These are phyloP conservation scores for Calvadosia cruxmelitensis DNA, from an alignment of 30 jellyfish, hydroid and myxozoan species.

Conservation along the genomic window DNA sequence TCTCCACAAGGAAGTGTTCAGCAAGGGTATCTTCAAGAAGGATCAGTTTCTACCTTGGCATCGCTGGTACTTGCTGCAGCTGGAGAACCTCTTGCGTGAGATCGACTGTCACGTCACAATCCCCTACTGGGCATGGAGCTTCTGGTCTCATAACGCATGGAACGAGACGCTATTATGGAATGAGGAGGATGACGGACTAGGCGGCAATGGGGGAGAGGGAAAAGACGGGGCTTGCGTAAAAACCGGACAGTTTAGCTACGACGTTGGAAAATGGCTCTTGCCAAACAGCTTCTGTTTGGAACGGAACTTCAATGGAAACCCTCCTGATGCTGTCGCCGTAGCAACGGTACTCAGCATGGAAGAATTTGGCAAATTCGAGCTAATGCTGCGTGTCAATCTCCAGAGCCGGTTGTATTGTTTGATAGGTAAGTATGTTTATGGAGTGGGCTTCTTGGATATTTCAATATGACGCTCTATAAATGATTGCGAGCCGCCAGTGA, in stretches of 20 bases:
- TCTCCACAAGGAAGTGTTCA: conserved; percentile 31
- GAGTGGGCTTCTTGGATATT: too few species aligned
- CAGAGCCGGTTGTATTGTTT: conserved; percentile 58
- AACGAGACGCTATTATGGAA: not conserved
- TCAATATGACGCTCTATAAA: too few species aligned
- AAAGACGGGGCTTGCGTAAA: conserved; percentile 61
- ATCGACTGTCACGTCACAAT: conserved; percentile 72
- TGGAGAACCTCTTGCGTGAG: conserved; percentile 59
- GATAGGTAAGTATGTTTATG: conserved; percentile 35
- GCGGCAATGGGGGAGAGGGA: conserved; percentile 30
- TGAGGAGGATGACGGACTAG: not conserved
- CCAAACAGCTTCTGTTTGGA: conserved; percentile 13
- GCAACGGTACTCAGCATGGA: conserved; percentile 9
- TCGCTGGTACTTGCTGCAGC: conserved; percentile 59
- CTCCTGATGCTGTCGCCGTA: conserved; percentile 55
- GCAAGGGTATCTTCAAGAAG: conserved; percentile 32
- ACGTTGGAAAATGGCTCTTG: not conserved
- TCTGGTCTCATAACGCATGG: not conserved
- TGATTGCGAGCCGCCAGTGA: too few species aligned
- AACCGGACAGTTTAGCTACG: conserved; percentile 36
- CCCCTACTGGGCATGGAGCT: conserved; percentile 88
- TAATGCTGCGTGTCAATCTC: conserved; percentile 26
- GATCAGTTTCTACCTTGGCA: conserved; percentile 89
- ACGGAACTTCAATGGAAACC: conserved; percentile 21
- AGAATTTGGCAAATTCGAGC: conserved; percentile 20